phyloP scores from a whole-genome alignment of 1,140 invertebrate genomes.

The Drosophila mauritiana region DNA sequence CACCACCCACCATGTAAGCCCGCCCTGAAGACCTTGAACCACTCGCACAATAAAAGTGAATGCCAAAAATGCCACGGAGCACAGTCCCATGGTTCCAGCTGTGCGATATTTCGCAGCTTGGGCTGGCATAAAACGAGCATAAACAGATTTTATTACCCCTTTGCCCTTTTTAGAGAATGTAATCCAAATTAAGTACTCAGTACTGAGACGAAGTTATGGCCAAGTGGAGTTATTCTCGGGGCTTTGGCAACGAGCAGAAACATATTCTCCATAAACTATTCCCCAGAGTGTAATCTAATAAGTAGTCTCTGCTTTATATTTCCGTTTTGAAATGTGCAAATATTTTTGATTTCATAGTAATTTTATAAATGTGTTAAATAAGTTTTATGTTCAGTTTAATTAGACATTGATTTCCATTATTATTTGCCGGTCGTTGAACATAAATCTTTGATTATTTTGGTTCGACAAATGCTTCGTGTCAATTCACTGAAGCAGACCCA shows the following conservation, averaged over 20 bases:
- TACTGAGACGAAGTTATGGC: conserved; percentile 33
- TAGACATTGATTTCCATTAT: background rate
- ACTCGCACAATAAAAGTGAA: conserved; percentile 40
- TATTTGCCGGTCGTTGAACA: conserved; percentile 8
- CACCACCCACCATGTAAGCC: background rate
- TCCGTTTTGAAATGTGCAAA: no score
- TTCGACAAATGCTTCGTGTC: conserved; percentile 26
- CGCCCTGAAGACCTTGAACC: conserved; percentile 27
- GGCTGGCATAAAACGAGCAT: conserved; percentile 30
- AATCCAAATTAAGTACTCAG: conserved; percentile 41
- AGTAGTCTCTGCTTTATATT: background rate
- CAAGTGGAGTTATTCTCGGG: conserved; percentile 30
- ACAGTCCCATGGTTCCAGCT: conserved; percentile 18
- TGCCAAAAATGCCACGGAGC: conserved; percentile 22
- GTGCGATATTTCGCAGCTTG: conserved; percentile 43
- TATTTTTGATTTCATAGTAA: no score
- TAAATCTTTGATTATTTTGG: conserved; percentile 27
- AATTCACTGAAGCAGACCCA: conserved; percentile 36
- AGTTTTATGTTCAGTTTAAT: no score
- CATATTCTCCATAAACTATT: conserved; percentile 21
- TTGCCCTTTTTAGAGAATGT: conserved; percentile 43
- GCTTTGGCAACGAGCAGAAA: background rate
- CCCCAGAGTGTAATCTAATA: background rate
- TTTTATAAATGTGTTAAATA: no score
- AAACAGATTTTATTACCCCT: conserved; percentile 38